Conservation (phyloP, 2,113 vertebrate genomes). For the Heterocephalus glaber region DNA sequence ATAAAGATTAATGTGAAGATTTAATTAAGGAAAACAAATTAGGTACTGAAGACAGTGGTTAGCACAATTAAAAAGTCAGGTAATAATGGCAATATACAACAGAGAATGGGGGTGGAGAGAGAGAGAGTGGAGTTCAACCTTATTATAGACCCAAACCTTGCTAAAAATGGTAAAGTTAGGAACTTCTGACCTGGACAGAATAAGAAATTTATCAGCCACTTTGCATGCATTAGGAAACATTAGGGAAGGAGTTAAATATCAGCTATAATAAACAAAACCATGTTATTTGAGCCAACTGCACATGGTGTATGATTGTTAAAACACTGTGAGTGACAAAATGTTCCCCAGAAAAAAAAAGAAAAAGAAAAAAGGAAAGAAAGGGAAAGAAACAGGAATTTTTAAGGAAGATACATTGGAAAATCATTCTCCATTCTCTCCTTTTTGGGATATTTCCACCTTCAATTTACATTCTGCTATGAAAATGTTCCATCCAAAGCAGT, state of each 20-base stretch:
- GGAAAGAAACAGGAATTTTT: background rate
- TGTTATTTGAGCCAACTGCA: background rate
- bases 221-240: background rate
- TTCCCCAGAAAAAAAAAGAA: background rate
- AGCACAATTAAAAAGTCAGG: background rate
- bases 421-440: background rate
- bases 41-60: background rate
- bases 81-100: background rate
- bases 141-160: background rate
- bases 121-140: background rate
- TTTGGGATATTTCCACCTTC: background rate
- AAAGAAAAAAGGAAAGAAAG: background rate
- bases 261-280: background rate
- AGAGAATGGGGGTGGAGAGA: background rate
- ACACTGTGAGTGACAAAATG: background rate
- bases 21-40: background rate
- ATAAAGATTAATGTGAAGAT: background rate
- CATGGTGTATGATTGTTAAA: background rate
- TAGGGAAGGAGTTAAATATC: background rate
- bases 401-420: background rate
- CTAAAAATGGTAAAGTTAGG: background rate
- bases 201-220: constrained; percentile 3
- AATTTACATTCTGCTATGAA: background rate
- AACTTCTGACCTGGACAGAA: background rate
- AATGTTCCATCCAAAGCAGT: background rate